These are phyloP conservation scores for Albula glossodonta DNA, from an alignment of 2,113 vertebrate genomes.

Conservation along the genomic window DNA sequence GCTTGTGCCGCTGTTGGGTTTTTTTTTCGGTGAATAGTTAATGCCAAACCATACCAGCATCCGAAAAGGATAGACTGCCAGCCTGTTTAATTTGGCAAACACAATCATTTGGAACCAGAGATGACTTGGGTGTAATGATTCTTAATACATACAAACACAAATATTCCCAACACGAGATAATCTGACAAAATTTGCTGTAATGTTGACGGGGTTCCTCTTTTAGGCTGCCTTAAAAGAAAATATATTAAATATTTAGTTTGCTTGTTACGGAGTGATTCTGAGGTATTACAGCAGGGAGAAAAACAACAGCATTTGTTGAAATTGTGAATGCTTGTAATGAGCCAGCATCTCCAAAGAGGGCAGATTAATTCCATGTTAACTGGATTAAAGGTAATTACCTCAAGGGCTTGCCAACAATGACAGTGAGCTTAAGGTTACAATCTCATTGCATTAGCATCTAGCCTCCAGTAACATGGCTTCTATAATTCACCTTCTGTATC, in stretches of 20 bases:
- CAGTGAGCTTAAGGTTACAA: background rate
- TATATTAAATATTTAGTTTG: background rate
- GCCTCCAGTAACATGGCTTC: background rate
- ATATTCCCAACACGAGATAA: background rate
- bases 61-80: background rate
- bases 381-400: slow-evolving; percentile 11
- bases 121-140: background rate
- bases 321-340: background rate
- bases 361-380: background rate
- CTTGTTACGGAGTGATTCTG: background rate
- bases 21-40: background rate
- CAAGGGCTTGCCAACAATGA: slow-evolving; percentile 6
- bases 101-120: background rate
- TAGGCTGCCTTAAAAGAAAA: background rate
- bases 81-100: background rate
- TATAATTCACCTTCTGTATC: background rate
- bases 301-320: background rate
- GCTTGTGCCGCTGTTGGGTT: background rate
- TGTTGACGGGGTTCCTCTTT: background rate
- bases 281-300: background rate
- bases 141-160: background rate
- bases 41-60: background rate
- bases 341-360: background rate
- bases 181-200: background rate
- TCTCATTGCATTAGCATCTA: background rate